Evolutionary conservation across 2,797 vertebrate genomes (phyloP).

Genomic region (Borostomias antarcticus): DNA sequence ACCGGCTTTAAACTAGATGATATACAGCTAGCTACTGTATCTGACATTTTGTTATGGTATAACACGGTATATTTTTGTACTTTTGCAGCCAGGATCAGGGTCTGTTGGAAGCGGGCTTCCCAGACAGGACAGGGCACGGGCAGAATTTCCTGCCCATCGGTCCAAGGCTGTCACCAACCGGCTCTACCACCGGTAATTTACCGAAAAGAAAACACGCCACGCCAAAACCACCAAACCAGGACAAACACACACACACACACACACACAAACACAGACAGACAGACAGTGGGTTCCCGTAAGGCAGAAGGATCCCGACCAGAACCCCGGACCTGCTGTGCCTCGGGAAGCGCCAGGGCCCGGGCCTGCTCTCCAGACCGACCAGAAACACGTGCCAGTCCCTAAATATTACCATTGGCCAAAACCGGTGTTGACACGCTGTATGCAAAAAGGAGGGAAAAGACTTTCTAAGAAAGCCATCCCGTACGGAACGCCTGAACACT

Average conservation of each 20-base stretch:
- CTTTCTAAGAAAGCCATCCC: slow-evolving; percentile 41
- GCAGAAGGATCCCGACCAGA: slow-evolving; percentile 15
- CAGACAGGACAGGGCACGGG: slow-evolving; percentile 34
- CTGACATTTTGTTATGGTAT: not conserved
- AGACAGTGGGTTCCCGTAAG: slow-evolving; percentile 26
- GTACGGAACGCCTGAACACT: slow-evolving; percentile 24
- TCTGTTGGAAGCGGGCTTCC: slow-evolving; percentile 27
- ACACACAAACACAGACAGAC: not conserved
- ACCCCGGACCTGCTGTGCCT: not conserved
- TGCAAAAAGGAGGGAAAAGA: slow-evolving; percentile 29
- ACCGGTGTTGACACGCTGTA: slow-evolving; percentile 17
- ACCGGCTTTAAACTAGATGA: slow-evolving; percentile 28
- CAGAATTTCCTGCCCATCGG: no score
- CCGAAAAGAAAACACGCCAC: not conserved
- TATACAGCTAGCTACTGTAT: not conserved
- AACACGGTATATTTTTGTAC: slow-evolving; percentile 23
- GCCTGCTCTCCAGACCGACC: slow-evolving; percentile 14
- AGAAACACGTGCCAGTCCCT: slow-evolving; percentile 16
- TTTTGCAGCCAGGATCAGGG: slow-evolving; percentile 23
- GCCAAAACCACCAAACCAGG: not conserved
- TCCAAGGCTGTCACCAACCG: no score
- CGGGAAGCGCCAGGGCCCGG: not conserved
- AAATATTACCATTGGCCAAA: slow-evolving; percentile 49
- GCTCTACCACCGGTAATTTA: not conserved
- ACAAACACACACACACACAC: slow-evolving; percentile 6